Percentiles rank a stretch among this genome's conserved stretches.
phyloP scores from a whole-genome alignment of 2,888 invertebrate species.

The Andrena haemorrhoa region DNA sequence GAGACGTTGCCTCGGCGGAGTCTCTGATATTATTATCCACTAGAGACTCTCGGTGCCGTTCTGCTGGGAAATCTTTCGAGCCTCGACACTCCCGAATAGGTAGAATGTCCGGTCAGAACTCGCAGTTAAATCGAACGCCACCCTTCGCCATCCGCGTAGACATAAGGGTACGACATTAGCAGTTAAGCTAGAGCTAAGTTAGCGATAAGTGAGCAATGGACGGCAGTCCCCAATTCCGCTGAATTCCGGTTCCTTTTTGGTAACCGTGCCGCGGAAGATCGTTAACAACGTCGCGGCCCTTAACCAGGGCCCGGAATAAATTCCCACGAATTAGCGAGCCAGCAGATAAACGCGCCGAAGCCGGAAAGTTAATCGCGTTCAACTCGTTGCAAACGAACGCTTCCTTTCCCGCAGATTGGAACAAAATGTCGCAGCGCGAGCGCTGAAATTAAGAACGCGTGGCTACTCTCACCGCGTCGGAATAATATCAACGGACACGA shows the following conservation, averaged over 20 bases:
- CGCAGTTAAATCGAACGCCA: slow-evolving; percentile 66
- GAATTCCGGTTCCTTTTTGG: slow-evolving; percentile 42
- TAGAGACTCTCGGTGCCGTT: too few species aligned
- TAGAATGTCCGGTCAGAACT: background rate
- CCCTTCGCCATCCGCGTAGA: slow-evolving; percentile 64
- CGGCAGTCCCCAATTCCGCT: slow-evolving; percentile 72
- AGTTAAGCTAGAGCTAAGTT: slow-evolving; percentile 75
- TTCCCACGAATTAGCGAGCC: slow-evolving; percentile 24
- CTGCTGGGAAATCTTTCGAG: too few species aligned
- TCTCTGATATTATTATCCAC: too few species aligned
- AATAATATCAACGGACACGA: background rate
- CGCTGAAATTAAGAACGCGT: background rate
- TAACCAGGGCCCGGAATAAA: slow-evolving; percentile 21
- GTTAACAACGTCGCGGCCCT: slow-evolving; percentile 38
- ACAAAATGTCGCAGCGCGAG: background rate
- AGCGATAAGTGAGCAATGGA: slow-evolving; percentile 79
- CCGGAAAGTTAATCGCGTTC: slow-evolving; percentile 39
- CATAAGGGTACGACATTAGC: slow-evolving; percentile 67
- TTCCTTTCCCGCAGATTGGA: slow-evolving; percentile 8
- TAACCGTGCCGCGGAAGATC: slow-evolving; percentile 7
- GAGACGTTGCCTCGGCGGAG: background rate
- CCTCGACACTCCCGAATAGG: too few species aligned
- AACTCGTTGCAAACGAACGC: slow-evolving; percentile 5
- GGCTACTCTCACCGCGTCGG: background rate
- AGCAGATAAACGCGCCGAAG: slow-evolving; percentile 2